Evolutionary conservation across 2,113 vertebrate genomes (phyloP), one percentile per base, ranked within the genome.

Genomic region (Notiomystis cincta): DNA sequence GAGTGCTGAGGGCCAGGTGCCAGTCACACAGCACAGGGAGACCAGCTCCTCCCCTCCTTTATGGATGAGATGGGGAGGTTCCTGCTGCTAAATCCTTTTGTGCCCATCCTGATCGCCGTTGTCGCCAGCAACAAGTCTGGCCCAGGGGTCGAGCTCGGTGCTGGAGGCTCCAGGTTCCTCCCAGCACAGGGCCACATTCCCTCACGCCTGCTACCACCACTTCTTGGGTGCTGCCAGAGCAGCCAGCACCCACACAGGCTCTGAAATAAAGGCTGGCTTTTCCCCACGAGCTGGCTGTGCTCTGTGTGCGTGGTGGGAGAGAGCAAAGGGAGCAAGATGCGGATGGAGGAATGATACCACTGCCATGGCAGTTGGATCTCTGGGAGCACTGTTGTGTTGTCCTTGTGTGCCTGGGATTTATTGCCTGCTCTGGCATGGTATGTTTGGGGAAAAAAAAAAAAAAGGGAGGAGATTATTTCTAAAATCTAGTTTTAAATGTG

Each of bases 311-410:
- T 7, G 45, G 54, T 15, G 37, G 83, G 44, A 54, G 70, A n/a
- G 27, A 30, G 48, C 3, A 0, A 2, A 6, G 8, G 16, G 15
- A 28, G 40, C 2, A 13, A 48, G 58, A 11, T 0, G 6, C 6
- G 16, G 56, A 25, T 0, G 0, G 25, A 54, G 45, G 37, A 44
- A 24, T 1, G 4, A 4, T 2, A 2, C 19, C 19, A 1, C 30
- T 4, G 13, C 31, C 24, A 0, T 38, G 16, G 58, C 14, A 21
- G n/a, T 3, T 1, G 2, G 28, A 11, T 24, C 21, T 48, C 30
- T 42, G 17, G 1, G 38, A 40, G 31, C 9, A 3, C 9, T 22
- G 1, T 27, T 3, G 1, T 22, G 50, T 48, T 7, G 19, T 58
- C 71, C 40, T 22, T 23, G 53, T 1, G 6, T 15, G 69, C 37